These are phyloP conservation scores for Rafetus swinhoei DNA, from an alignment of 2,113 vertebrate species.

Conservation along the genomic window DNA sequence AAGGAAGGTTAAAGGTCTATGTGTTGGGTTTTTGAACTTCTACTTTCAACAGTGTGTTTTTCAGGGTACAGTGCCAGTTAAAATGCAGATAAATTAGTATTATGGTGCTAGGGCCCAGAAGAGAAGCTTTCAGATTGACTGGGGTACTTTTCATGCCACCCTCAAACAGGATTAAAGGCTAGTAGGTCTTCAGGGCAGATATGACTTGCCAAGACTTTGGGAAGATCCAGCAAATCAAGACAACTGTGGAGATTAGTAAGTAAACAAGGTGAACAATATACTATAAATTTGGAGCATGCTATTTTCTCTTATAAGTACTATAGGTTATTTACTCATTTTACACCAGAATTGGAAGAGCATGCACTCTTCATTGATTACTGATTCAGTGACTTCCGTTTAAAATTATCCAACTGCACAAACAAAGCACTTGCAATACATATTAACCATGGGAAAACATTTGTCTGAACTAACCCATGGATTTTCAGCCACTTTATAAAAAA, in stretches of 20 bases:
- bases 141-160: neutral
- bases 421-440: neutral
- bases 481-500: neutral
- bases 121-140: neutral
- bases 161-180: neutral
- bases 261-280: neutral
- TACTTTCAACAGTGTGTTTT: neutral
- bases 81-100: neutral
- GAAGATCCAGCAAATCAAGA: neutral
- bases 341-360: neutral
- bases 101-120: accelerated
- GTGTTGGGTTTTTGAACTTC: neutral
- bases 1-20: neutral
- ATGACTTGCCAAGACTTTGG: neutral
- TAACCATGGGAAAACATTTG: neutral
- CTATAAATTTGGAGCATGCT: neutral
- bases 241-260: neutral
- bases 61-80: neutral
- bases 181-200: neutral
- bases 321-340: neutral
- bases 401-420: neutral
- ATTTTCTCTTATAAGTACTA: neutral
- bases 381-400: neutral
- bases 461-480: neutral
- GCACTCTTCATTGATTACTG: neutral